Evolutionary conservation across 2,113 vertebrate species (phyloP).

Genomic region (Onychostoma macrolepis): DNA sequence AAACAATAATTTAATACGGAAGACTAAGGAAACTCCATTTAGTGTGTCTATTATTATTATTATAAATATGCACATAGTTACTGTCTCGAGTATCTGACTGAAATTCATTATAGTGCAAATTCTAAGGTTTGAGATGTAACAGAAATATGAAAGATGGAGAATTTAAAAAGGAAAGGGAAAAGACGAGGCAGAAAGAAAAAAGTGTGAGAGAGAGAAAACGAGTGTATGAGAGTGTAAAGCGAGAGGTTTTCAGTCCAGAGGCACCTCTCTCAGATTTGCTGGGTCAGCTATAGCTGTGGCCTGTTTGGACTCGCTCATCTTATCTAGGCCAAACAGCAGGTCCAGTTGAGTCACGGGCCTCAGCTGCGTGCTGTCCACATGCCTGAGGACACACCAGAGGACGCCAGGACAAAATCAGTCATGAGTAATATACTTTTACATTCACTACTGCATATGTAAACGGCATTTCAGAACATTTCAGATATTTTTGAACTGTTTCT

Average conservation of each 20-base stretch:
- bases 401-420: slow-evolving; percentile 20
- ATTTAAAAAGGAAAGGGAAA: neutral
- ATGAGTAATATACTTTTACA: neutral
- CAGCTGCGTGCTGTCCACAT: slow-evolving; percentile 67
- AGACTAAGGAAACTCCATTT: neutral
- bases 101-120: slow-evolving; percentile 3
- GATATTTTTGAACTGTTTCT: too few species aligned
- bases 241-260: slow-evolving; percentile 68
- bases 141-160: neutral
- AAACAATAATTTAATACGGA: neutral
- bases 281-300: slow-evolving; percentile 61
- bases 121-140: neutral
- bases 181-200: neutral
- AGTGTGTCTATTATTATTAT: too few species aligned
- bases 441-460: neutral
- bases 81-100: neutral
- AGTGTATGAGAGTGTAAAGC: neutral
- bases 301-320: slow-evolving; percentile 79
- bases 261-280: slow-evolving; percentile 61
- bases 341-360: slow-evolving; percentile 80
- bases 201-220: neutral
- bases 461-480: neutral
- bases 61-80: neutral
- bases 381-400: slow-evolving; percentile 58
- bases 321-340: slow-evolving; percentile 79